Evolutionary conservation across 2,888 invertebrate species (phyloP), one percentile per base, ranked within the genome.

Genomic region (Temnothorax rugatulus): DNA sequence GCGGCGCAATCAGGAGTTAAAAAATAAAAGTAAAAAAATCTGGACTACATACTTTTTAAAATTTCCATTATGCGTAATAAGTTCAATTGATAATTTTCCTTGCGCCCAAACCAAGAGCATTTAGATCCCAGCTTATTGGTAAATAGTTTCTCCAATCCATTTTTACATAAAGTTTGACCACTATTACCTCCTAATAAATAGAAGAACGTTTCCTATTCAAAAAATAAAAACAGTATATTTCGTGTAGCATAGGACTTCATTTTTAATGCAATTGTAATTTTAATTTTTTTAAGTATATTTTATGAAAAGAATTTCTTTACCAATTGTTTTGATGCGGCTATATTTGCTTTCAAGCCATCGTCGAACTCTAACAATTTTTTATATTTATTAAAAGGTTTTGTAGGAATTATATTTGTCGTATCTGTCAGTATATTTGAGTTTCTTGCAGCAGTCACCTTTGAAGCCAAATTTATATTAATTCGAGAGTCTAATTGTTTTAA

Each of bases 11-110:
- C n/a, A 38, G 9, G n/a, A 41, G 63, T 63, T 63, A 34, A 63
- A 41, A 63, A 63, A n/a, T 63, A 63, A 63, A 63, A 63, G n/a
- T n/a, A 64, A 64, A 41, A 64, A 64, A 64, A 64, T 64, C 38
- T 38, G 41, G 41, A 64, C 41, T 64, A 41, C 41, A 41, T 64
- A 64, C 63, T 41, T 64, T 41, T 64, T 44, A 41, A 64, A 64
- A 41, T 41, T 64, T 64, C 44, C 64, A 64, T 64, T 64, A 15
- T 21, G 21, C 0, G 44, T 64, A 64, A 64, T 64, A 21, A 64
- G 41, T 13, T 44, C 0, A 64, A 64, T 21, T 64, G 64, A 44
- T 64, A n/a, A 64, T 64, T 64, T 64, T 18, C 63, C 13, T 64
- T 64, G 63, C 64, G 21, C 4, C 41, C 64, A 64, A 64, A 44